Evolutionary conservation across 2,797 vertebrate genomes (phyloP).

Genomic region (Myotis findleyi): DNA sequence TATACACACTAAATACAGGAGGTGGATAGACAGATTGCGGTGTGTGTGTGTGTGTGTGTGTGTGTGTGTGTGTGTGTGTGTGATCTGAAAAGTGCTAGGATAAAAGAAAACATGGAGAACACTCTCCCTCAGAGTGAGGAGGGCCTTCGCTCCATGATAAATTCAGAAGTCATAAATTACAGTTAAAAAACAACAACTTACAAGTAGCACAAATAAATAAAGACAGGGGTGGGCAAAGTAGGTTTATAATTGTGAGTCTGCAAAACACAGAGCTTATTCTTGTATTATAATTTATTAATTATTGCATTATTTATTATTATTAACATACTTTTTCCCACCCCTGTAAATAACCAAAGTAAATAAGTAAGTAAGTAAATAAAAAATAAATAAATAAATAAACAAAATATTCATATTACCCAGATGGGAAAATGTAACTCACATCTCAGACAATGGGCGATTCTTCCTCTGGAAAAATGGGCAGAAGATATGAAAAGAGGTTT

Average conservation of each 20-base stretch:
- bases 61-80: not conserved
- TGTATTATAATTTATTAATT: not conserved
- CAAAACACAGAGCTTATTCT: not conserved
- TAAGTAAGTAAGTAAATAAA: not conserved
- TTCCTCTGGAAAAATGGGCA: not conserved
- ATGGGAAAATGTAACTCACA: not conserved
- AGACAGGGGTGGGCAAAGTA: not conserved
- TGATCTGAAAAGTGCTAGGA: not conserved
- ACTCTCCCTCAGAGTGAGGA: not conserved
- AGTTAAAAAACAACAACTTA: not conserved
- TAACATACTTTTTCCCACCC: not conserved
- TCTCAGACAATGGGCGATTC: not conserved
- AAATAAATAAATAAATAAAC: not conserved
- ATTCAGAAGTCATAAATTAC: not conserved
- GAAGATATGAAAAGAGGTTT: not conserved
- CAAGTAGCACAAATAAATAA: not conserved
- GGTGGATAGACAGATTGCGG: not conserved
- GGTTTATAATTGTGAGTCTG: not conserved
- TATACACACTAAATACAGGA: not conserved
- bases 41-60: not conserved
- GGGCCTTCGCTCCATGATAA: not conserved
- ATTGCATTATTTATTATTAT: not conserved
- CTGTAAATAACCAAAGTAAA: not conserved
- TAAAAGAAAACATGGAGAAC: not conserved
- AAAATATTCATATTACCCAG: not conserved